Conservation (phyloP, 1,140 invertebrate genomes). For the Apolygus lucorum region DNA sequence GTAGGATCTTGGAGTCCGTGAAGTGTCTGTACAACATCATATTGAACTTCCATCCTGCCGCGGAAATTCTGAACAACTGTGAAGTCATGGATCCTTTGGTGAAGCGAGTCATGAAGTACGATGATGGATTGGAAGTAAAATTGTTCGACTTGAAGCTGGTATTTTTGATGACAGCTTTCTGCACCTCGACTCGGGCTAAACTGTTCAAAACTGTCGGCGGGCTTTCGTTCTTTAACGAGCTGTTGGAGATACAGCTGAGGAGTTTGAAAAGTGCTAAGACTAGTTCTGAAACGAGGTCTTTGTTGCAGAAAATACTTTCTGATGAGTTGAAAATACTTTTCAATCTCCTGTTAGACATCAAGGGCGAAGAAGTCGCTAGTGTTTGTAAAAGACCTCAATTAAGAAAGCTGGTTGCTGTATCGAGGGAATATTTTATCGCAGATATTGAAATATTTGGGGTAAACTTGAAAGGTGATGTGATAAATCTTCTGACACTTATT, state of each 20-base stretch:
- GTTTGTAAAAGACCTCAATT: not conserved
- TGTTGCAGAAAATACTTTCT: not conserved
- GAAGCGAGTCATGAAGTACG: constrained; percentile 54
- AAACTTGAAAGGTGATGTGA: not conserved
- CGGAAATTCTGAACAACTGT: constrained; percentile 59
- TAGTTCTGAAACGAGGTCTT: not conserved
- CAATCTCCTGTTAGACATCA: not conserved
- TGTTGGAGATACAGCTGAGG: not conserved
- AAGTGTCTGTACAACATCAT: constrained; percentile 86
- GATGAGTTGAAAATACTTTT: constrained; percentile 17
- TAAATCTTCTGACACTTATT: constrained; percentile 22
- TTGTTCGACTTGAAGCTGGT: constrained; percentile 81
- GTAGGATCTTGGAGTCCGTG: constrained; percentile 56
- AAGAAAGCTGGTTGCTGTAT: not conserved
- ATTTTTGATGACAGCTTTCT: constrained; percentile 78
- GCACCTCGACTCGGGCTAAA: constrained; percentile 48
- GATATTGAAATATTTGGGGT: not conserved
- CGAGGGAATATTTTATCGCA: constrained; percentile 14
- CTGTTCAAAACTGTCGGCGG: not conserved
- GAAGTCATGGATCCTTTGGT: constrained; percentile 64
- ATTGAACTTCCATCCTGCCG: constrained; percentile 65
- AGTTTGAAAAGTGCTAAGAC: not conserved
- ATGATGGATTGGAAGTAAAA: constrained; percentile 55
- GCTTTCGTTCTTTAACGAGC: not conserved
- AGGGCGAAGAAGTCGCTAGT: constrained; percentile 11